Percentiles rank a stretch among this genome's conserved stretches.
Conservation (phyloP, 30 jellyfish, hydroid and myxozoan species). For the Cassiopea xamachana region DNA sequence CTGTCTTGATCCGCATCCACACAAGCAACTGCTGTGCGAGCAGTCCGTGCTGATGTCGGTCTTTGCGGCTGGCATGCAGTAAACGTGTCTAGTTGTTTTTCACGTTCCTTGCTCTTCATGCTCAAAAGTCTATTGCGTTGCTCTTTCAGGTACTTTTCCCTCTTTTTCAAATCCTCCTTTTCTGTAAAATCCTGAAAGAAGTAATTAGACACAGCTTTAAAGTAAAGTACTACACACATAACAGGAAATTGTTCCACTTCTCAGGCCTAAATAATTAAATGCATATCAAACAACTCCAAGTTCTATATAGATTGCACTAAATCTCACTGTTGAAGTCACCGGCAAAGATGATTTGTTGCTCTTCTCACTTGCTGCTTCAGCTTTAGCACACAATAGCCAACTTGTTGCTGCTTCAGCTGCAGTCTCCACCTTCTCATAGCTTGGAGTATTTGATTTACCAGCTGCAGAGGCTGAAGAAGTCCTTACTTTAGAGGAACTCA, state of each 20-base stretch:
- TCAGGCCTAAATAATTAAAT: too few species aligned
- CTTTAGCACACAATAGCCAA: conserved; percentile 79
- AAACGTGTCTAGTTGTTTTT: conserved; percentile 73
- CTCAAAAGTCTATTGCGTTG: conserved; percentile 89
- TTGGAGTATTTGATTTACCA: neutral
- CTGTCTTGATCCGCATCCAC: neutral
- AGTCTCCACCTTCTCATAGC: conserved; percentile 4
- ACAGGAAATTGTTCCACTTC: too few species aligned
- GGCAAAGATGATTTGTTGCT: neutral
- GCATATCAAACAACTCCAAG: too few species aligned
- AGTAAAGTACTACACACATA: too few species aligned
- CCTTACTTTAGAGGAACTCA: neutral
- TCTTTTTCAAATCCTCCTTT: conserved; percentile 74
- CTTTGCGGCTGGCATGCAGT: conserved; percentile 68
- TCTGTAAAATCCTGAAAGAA: conserved; percentile 10
- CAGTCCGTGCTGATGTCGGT: conserved; percentile 92
- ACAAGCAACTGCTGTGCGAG: conserved; percentile 81
- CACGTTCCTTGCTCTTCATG: conserved; percentile 87
- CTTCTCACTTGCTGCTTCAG: conserved; percentile 25
- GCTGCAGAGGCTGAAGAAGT: neutral
- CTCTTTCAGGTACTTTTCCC: conserved; percentile 88
- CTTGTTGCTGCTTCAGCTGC: conserved; percentile 79
- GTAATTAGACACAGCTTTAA: too few species aligned
- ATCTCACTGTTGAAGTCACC: neutral
- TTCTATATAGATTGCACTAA: too few species aligned